Base-by-base conservation (phyloP, 1,140 invertebrate genomes). In the Linepithema humile region DNA sequence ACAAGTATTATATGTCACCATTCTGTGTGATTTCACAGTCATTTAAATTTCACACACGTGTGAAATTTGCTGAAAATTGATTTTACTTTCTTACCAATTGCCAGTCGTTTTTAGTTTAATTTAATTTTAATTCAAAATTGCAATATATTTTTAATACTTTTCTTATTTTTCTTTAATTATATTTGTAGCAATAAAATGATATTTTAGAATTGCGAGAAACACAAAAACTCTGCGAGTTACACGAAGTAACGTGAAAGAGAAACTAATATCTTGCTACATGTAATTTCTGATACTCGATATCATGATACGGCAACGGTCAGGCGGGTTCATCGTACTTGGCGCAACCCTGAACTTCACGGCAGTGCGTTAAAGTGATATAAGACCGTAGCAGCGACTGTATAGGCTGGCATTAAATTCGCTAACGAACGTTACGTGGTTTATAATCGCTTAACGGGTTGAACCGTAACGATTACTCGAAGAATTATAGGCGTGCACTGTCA, bases 331-430 rank as follows among this genome's bases (percentile, higher is more conserved):
- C 85, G 86, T 87, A 88, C 86, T 40, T 86, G 53, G 74, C 17
- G 85, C 83, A 84, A 84, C 82, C 53, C 82, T 87, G 87, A 88
- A 85, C 82, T 85, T 88, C 62, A 84, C 48, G 69, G 83, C 83
- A 82, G 70, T 84, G 82, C 70, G 85, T 87, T 87, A 77, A 88
- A 88, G 82, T 88, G 82, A 88, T 88, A 88, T 87, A 87, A 70
- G 69, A 57, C 60, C 74, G 60, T 55, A 60, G 82, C 53, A 70
- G 67, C 65, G 59, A 53, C 50, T 45, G 60, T 72, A 45, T 43
- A 26, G 50, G 10, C 43, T 70, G 75, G 70, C 50, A 87, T 87
- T 88, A 87, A 87, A 88, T 87, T 88, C 70, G 59, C 85, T 88
- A 88, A 88, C 87, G 85, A 88, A 88, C 82, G 75, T 65, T 87